Base-by-base conservation (phyloP, 2,113 vertebrate genomes). In the Gnathonemus echidnorhynchus region DNA sequence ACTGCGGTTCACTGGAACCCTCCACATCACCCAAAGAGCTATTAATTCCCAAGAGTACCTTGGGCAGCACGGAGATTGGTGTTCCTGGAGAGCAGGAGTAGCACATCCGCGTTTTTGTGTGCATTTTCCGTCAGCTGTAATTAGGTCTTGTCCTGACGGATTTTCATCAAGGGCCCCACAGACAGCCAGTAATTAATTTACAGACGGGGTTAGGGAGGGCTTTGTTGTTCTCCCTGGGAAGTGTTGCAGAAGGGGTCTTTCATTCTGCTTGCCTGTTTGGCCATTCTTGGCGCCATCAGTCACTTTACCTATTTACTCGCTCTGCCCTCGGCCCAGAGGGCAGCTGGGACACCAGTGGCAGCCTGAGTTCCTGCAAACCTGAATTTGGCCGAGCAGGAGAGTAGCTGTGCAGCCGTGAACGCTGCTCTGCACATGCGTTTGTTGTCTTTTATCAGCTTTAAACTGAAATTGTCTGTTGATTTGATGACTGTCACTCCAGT, bases 141-240 rank as follows among this genome's bases (percentile, higher is more conserved):
- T 95, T 93, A 93, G 94, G 93, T 95, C 91, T 91, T 93, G 91
- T 90, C 89, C 91, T 91, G 93, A 94, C 91, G 49, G 91, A 48
- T 35, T 87, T 92, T 94, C 94, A 96, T 96, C 95, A 52, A 95
- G 92, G 93, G 95, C 93, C 93, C 94, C 90, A 88, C 91, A 92
- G 95, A 95, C 95, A 93, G 87, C 39, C 92, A 94, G 95, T 96
- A 95, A 96, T 95, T 93, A 94, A 95, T 95, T 94, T 94, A 91
- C 74, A 89, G 93, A 92, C 91, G 90, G 94, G 92, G 91, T 92
- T 74, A 92, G 90, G 92, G 93, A 7, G 92, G 93, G 92, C 93
- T 95, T 94, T 10, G 93, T 95, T 94, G 94, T 94, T 92, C 92
- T 94, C 92, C 84, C 93, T 35, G 85, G 90, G 91, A 94, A 90